Evolutionary conservation across 2,113 vertebrate species (phyloP).

Genomic region (Sula dactylatra): DNA sequence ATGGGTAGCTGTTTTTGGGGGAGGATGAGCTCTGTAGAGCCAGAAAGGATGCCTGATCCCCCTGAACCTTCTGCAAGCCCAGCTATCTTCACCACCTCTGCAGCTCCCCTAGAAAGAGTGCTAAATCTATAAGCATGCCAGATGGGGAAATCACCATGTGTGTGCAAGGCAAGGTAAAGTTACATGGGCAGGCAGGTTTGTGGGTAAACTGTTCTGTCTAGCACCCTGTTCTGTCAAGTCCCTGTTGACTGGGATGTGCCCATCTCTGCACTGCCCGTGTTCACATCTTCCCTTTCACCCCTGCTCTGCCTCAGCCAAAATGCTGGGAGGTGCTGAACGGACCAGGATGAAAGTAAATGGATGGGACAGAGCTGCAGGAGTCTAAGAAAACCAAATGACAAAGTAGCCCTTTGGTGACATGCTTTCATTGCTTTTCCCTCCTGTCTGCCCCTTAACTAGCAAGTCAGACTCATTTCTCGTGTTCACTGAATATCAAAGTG

Average conservation of each 20-base stretch:
- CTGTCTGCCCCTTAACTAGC: neutral
- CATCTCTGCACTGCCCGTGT: neutral
- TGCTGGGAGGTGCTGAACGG: neutral
- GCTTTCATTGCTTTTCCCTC: neutral
- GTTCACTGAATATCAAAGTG: neutral
- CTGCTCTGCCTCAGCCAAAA: neutral
- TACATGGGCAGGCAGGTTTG: neutral
- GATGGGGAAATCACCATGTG: fast-evolving
- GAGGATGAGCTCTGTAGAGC: neutral
- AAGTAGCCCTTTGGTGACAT: neutral
- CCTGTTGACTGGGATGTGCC: fast-evolving
- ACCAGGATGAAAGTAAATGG: neutral
- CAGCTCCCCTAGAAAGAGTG: neutral
- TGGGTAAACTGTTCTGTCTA: too few relatives aligned
- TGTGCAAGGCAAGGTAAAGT: neutral
- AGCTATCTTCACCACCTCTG: neutral
- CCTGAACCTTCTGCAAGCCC: neutral
- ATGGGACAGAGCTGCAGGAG: neutral
- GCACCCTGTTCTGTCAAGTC: neutral
- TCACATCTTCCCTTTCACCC: neutral
- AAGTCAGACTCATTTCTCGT: neutral
- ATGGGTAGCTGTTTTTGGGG: neutral
- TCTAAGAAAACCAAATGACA: neutral
- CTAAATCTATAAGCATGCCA: neutral
- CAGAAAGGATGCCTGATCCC: neutral